phyloP scores from a whole-genome alignment of 2,797 vertebrate species.

The Sebastes variabilis region DNA sequence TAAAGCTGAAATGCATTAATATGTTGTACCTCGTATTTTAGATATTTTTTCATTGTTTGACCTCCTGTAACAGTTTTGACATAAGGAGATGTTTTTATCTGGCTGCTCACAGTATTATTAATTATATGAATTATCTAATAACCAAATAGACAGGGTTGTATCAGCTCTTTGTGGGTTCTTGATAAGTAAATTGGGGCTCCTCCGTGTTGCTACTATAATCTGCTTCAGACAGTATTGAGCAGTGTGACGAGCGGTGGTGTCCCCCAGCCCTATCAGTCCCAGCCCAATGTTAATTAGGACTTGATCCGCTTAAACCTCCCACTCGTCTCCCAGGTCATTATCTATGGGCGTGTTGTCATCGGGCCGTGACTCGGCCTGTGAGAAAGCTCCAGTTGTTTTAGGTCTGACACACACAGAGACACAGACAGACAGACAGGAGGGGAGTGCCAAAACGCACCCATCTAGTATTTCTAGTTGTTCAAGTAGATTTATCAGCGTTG shows the following conservation, averaged over 20 bases:
- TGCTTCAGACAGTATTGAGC: conserved; percentile 61
- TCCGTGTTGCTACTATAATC: neutral
- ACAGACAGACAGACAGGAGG: neutral
- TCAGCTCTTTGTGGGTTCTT: neutral
- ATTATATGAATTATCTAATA: conserved; percentile 1
- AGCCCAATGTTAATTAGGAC: conserved; percentile 74
- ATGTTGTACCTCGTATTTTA: neutral
- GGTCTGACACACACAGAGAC: neutral
- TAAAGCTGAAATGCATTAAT: neutral
- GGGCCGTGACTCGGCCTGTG: conserved; percentile 18
- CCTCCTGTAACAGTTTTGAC: neutral
- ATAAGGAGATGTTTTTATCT: neutral
- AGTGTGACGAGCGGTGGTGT: conserved; percentile 36
- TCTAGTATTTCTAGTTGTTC: conserved; percentile 67
- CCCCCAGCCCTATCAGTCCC: conserved; percentile 57
- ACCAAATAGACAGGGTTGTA: neutral
- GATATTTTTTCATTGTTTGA: neutral
- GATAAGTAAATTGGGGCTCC: neutral
- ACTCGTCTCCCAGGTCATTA: conserved; percentile 68
- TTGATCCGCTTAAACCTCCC: conserved; percentile 79
- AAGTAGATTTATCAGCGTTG: neutral
- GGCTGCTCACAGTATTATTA: neutral
- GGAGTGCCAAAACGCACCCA: conserved; percentile 15
- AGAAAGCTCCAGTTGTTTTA: conserved; percentile 44
- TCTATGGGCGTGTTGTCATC: conserved; percentile 54